Percentiles rank a stretch among this genome's conserved stretches.
phyloP scores from a whole-genome alignment of 2,888 invertebrate genomes.

The Xestia c-nigrum region DNA sequence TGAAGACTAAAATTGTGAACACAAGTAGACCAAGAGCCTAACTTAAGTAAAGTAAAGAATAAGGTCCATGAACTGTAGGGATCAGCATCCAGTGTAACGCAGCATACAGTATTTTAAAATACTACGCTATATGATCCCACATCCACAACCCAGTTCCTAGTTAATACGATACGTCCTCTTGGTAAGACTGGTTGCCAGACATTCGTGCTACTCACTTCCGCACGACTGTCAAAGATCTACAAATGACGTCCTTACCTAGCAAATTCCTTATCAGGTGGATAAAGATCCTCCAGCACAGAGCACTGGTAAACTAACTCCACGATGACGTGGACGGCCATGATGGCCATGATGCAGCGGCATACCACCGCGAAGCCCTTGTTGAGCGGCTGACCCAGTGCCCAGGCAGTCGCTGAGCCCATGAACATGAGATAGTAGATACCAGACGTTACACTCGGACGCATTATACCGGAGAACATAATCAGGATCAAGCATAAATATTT shows the following conservation, averaged over 20 bases:
- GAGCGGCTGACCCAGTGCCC: constrained; percentile 95
- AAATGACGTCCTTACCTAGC: constrained; percentile 91
- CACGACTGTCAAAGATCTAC: background rate
- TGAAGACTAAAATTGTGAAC: background rate
- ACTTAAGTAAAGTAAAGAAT: background rate
- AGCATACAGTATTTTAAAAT: background rate
- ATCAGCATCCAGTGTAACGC: background rate
- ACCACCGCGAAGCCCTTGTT: constrained; percentile 94
- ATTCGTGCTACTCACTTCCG: background rate
- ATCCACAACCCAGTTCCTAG: background rate
- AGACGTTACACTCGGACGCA: constrained; percentile 95
- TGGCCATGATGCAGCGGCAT: constrained; percentile 93
- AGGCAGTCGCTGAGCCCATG: constrained; percentile 95
- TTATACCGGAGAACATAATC: constrained; percentile 93
- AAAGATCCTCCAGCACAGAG: constrained; percentile 93
- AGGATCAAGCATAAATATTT: constrained; percentile 92
- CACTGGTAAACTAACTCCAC: constrained; percentile 96
- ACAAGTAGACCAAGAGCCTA: background rate
- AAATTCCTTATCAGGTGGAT: constrained; percentile 92
- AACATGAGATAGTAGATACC: constrained; percentile 97
- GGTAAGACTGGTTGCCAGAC: background rate
- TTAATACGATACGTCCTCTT: background rate
- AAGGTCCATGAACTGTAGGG: background rate
- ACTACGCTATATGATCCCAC: background rate
- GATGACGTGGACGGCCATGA: constrained; percentile 94